Percentiles rank a stretch among this genome's conserved stretches.
These are phyloP conservation scores for Hafferia zeledoni DNA, from an alignment of 2,797 vertebrate species.

Conservation along the genomic window DNA sequence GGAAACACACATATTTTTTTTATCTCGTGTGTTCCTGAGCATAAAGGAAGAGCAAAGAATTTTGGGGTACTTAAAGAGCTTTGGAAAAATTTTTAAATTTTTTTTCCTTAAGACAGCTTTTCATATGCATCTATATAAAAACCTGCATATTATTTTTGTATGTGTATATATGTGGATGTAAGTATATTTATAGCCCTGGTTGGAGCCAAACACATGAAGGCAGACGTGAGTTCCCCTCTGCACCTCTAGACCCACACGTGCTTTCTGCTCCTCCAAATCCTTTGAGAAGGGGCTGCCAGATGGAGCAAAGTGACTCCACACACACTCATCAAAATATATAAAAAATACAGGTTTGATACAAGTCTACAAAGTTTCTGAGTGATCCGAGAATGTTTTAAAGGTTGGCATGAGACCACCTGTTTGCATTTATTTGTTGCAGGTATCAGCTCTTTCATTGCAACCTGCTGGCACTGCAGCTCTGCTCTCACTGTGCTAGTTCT, in stretches of 20 bases:
- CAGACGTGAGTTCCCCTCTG: background rate
- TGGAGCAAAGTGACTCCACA: background rate
- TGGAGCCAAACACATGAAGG: background rate
- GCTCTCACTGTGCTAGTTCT: background rate
- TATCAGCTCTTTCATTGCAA: background rate
- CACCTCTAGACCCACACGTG: background rate
- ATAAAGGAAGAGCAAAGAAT: background rate
- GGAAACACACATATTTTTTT: background rate
- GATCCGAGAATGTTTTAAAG: background rate
- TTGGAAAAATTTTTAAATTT: background rate
- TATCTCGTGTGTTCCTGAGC: background rate
- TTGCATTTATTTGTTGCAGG: background rate
- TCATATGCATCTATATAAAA: background rate
- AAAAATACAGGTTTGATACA: background rate
- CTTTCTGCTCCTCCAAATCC: background rate
- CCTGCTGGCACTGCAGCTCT: background rate
- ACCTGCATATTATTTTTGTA: fast-evolving
- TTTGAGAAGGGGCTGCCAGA: background rate
- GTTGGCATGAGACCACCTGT: background rate
- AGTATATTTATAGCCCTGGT: background rate
- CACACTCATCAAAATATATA: background rate
- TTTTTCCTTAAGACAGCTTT: background rate
- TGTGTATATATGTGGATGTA: background rate
- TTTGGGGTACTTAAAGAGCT: background rate
- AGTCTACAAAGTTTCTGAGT: background rate